A percentile compares a stretch with the other conserved stretches of the same genome.
Conservation (phyloP, 1,140 invertebrate species). For the Drosophila azteca region DNA sequence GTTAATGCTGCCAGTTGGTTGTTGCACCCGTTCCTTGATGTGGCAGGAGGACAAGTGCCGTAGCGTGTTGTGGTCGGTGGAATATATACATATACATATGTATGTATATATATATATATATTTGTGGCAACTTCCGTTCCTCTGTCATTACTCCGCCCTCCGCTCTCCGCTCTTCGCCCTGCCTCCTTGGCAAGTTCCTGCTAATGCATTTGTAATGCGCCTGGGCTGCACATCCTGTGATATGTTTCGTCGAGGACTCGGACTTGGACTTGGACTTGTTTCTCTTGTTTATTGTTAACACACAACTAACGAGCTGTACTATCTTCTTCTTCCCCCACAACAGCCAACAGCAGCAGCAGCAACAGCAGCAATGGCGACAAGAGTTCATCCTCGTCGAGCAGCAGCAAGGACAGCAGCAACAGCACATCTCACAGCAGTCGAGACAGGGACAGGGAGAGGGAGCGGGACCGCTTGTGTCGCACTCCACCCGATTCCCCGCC, state of each 20-base stretch:
- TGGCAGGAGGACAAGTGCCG: constrained; percentile 61
- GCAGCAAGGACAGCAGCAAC: constrained; percentile 59
- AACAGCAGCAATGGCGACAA: constrained; percentile 66
- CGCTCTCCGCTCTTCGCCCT: too few relatives aligned
- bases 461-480: constrained; percentile 62
- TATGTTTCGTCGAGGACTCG: constrained; percentile 10
- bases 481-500: constrained; percentile 84
- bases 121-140: constrained; percentile 41
- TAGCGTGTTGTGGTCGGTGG: constrained; percentile 71
- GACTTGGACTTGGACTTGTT: constrained; percentile 58
- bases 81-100: constrained; percentile 35
- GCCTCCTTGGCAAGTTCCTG: constrained; percentile 17
- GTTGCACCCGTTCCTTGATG: constrained; percentile 11
- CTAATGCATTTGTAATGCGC: constrained; percentile 78
- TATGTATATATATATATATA: background rate
- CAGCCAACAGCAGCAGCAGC: constrained; percentile 67
- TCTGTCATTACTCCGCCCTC: background rate
- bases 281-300: constrained; percentile 57
- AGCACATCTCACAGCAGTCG: constrained; percentile 50
- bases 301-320: constrained; percentile 59
- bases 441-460: constrained; percentile 39
- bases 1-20: constrained; percentile 69
- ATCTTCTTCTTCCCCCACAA: constrained; percentile 5
- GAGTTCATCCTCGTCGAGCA: constrained; percentile 55
- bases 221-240: constrained; percentile 72